Conservation (phyloP, 1,140 invertebrate species). For the Aphis craccivora region DNA sequence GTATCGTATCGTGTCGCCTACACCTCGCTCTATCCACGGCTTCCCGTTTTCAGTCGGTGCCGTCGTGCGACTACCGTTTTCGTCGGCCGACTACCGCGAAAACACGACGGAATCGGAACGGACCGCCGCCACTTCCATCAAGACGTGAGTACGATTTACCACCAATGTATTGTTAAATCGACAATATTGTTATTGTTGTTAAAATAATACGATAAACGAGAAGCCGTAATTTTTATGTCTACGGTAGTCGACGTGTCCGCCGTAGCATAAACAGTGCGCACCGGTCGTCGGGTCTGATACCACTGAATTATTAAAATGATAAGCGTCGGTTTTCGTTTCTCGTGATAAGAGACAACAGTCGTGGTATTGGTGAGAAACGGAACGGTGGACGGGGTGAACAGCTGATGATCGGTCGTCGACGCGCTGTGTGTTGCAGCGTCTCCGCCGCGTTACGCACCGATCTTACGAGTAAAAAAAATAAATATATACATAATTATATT, state of each 20-base stretch:
- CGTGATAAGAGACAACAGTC: not conserved
- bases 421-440: not conserved
- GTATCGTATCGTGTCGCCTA: not conserved
- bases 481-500: too few species aligned
- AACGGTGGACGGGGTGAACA: not conserved
- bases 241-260: not conserved
- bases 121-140: not conserved
- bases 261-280: not conserved
- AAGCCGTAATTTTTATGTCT: not conserved
- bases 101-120: not conserved
- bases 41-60: not conserved
- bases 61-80: not conserved
- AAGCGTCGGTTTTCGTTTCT: not conserved
- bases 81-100: not conserved
- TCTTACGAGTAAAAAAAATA: too few species aligned
- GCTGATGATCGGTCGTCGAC: not conserved
- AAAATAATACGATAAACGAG: not conserved
- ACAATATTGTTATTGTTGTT: not conserved
- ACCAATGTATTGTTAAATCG: not conserved
- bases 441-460: too few species aligned
- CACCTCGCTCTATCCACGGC: not conserved
- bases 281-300: not conserved
- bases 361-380: too few species aligned
- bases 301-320: not conserved
- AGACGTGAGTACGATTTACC: not conserved